Evolutionary conservation across 2,888 invertebrate genomes (phyloP).

Genomic region (Agrochola circellaris): DNA sequence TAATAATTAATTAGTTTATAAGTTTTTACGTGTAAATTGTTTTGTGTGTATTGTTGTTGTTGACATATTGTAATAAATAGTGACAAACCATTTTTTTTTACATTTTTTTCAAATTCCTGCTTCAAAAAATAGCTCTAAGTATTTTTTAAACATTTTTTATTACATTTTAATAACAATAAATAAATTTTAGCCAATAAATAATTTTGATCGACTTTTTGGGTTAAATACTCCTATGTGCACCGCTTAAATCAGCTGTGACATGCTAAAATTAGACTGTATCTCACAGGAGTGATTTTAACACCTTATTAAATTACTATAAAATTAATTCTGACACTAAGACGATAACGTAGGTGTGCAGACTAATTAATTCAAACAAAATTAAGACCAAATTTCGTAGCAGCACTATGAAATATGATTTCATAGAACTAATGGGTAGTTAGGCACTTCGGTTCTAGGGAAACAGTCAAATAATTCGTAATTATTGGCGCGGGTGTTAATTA

Average conservation of each 20-base stretch:
- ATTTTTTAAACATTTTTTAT: too few relatives aligned
- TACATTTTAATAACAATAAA: too few relatives aligned
- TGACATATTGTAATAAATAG: too few relatives aligned
- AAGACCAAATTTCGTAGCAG: constrained; percentile 40
- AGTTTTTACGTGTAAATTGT: too few relatives aligned
- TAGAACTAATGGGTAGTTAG: constrained; percentile 41
- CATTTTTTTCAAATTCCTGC: too few relatives aligned
- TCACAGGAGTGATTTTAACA: constrained; percentile 20
- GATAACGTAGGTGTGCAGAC: constrained; percentile 46
- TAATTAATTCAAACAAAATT: constrained; percentile 60
- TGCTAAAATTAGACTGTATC: constrained; percentile 11
- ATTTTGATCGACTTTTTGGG: too few relatives aligned
- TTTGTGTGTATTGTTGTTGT: too few relatives aligned
- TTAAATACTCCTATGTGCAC: too few relatives aligned
- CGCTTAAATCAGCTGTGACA: not conserved
- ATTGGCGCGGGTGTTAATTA: constrained; percentile 73
- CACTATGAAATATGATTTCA: constrained; percentile 56
- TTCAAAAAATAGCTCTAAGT: too few relatives aligned
- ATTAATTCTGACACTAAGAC: constrained; percentile 42
- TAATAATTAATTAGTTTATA: too few relatives aligned
- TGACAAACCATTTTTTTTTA: too few relatives aligned
- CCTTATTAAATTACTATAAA: constrained; percentile 39
- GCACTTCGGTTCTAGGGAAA: constrained; percentile 52
- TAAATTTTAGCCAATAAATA: too few relatives aligned
- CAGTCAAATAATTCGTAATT: constrained; percentile 62